These are phyloP conservation scores for Heteropelma amictum DNA, from an alignment of 2,888 invertebrate genomes.

Conservation along the genomic window DNA sequence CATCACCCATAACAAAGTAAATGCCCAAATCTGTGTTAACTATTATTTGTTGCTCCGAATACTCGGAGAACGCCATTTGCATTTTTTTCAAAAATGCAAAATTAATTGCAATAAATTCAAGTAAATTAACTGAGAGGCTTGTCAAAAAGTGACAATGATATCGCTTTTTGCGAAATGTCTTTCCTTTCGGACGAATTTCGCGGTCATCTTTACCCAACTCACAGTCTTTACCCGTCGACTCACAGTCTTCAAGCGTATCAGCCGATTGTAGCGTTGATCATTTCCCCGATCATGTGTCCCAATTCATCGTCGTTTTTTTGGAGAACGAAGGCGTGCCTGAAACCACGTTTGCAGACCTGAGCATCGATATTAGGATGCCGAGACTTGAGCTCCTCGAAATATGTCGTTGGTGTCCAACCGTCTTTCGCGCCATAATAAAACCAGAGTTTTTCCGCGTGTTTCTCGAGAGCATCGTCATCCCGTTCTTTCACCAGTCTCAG, in stretches of 20 bases:
- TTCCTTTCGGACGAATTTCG: too few relatives aligned
- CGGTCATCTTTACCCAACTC: too few relatives aligned
- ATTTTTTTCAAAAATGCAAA: too few relatives aligned
- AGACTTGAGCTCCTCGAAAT: constrained; percentile 83
- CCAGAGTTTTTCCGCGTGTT: constrained; percentile 83
- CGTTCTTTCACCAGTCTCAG: constrained; percentile 86
- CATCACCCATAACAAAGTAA: too few relatives aligned
- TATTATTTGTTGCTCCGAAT: too few relatives aligned
- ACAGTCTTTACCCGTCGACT: too few relatives aligned
- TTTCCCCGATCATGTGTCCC: constrained; percentile 75
- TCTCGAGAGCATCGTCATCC: constrained; percentile 82
- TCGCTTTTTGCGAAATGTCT: too few relatives aligned
- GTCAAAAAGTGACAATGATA: too few relatives aligned
- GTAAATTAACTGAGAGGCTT: too few relatives aligned
- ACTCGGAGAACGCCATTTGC: too few relatives aligned
- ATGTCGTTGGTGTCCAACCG: constrained; percentile 89
- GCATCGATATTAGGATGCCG: constrained; percentile 82
- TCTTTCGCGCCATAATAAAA: constrained; percentile 90
- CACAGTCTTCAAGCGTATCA: not conserved
- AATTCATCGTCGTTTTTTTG: constrained; percentile 80
- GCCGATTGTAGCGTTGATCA: constrained; percentile 67
- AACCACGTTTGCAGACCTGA: constrained; percentile 81
- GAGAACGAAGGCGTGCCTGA: constrained; percentile 91
- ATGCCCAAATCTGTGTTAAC: too few relatives aligned
- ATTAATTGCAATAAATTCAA: too few relatives aligned